Base-by-base conservation (phyloP, 2,113 vertebrate genomes). In the Strix aluco region DNA sequence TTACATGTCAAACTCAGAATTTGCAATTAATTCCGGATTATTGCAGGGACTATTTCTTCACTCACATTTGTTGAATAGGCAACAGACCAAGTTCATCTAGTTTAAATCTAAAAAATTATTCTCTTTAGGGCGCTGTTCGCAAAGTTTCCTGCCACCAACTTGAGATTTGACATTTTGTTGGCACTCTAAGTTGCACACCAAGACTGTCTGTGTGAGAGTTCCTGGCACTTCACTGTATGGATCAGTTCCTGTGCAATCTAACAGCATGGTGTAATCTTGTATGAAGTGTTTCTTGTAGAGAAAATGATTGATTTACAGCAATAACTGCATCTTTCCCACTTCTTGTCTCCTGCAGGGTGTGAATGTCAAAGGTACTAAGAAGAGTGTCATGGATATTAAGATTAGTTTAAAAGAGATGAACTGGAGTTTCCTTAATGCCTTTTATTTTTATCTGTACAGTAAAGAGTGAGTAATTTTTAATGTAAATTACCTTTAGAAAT, bases 81-180 rank as follows among this genome's bases (percentile, higher is more conserved):
- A 69, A 40, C 18, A 93, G 40, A 49, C 16, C 40, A 51, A 54
- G 9, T 46, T 87, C 17, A 85, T 63, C 49, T 54, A 10, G 6
- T 82, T 86, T 73, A 54, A 90, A 94, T 12, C 8, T 30, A 70
- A 86, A 84, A 59, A 57, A 26, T 9, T 65, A 19, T 52, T 88
- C 32, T 83, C 23, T 85, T 90, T 11, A 75, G 5, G 36, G n/a
- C 29, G 80, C 27, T 80, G 13, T 65, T 93, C 93, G 91, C 73
- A 66, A 7, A 70, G 57, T 61, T 95, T 95, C 42, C 74, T 92
- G 67, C 30, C 42, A 90, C 51, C 20, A 46, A 13, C 42, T 77
- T 63, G 62, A 80, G 66, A 83, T 61, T 5, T 80, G 81, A 95
- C 92, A 92, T 93, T 96, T 94, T 94, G 27, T 74, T 96, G 85